A percentile compares a stretch with the other conserved stretches of the same genome.
Evolutionary conservation across 1,140 invertebrate genomes (phyloP).

Genomic region (Gryon sp.): DNA sequence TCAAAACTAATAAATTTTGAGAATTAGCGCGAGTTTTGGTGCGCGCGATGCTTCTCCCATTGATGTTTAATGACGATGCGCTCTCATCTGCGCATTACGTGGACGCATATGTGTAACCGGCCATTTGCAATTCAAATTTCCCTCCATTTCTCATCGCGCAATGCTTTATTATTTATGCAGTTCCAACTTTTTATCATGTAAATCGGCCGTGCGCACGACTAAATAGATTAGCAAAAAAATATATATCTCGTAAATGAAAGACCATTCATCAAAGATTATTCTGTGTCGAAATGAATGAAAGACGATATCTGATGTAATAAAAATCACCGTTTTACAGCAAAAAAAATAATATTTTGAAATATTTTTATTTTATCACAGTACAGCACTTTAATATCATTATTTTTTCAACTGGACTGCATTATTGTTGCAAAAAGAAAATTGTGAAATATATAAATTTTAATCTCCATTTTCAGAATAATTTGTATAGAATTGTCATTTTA

Average conservation of each 20-base stretch:
- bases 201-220: too few species aligned
- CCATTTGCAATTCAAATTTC: conserved; percentile 46
- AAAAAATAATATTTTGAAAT: too few species aligned
- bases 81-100: conserved; percentile 19
- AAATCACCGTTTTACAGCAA: too few species aligned
- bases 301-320: too few species aligned
- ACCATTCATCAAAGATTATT: background rate
- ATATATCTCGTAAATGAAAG: background rate
- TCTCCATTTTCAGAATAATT: too few species aligned
- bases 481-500: too few species aligned
- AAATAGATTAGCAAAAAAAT: conserved; percentile 16
- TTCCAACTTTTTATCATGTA: conserved; percentile 21
- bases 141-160: conserved; percentile 7
- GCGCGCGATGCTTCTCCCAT: background rate
- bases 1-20: conserved; percentile 39
- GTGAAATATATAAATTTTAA: too few species aligned
- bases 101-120: conserved; percentile 13
- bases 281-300: too few species aligned
- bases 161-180: conserved; percentile 40
- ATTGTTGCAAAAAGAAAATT: too few species aligned
- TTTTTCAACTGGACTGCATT: too few species aligned
- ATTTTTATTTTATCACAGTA: too few species aligned
- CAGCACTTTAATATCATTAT: too few species aligned
- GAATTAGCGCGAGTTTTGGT: conserved; percentile 11
- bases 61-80: conserved; percentile 23